Evolutionary conservation across 2,888 invertebrate genomes (phyloP), one percentile per base, ranked within the genome.

Genomic region (Xylocampa areola): DNA sequence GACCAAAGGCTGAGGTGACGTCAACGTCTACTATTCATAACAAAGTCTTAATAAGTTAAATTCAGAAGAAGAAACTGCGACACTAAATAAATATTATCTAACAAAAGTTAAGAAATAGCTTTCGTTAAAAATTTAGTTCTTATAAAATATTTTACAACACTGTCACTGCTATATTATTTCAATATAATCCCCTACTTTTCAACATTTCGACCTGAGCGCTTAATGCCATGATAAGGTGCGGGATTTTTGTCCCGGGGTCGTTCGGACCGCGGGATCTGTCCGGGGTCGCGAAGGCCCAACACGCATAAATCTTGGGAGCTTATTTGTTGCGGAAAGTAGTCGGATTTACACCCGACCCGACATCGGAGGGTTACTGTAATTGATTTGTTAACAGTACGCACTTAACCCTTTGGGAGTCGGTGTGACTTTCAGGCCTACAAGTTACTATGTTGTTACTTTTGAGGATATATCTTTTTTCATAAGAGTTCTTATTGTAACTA

Each of bases 291-390:
- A 62, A 43, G 48, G 37, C 39, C 74, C 76, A 80, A 77, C 77
- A 72, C 45, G 63, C 73, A 79, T 84, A 84, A 84, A 84, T 84
- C 82, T 76, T 74, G 29, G 63, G 55, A 76, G 80, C 80, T 84
- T 84, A 86, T 85, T 84, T 84, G 86, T 80, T 75, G 75, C 69
- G 73, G 81, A 79, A 83, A 82, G 77, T 81, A 72, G 73, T 72
- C 55, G 69, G 73, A 63, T 71, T 67, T 63, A 40, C 66, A 57
- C 52, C 54, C 54, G 51, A 51, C 52, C 21, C 21, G n/a, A 43
- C 32, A 40, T 49, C 10, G 51, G 29, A 64, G 68, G 75, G 75
- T 62, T 60, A 59, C 49, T 68, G 63, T 69, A 68, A 77, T 77
- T 79, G 80, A 81, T 81, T 81, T 81, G 79, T 72, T 61, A 75